Evolutionary conservation across 2,797 vertebrate genomes (phyloP).

Genomic region (Esox masquinongy): DNA sequence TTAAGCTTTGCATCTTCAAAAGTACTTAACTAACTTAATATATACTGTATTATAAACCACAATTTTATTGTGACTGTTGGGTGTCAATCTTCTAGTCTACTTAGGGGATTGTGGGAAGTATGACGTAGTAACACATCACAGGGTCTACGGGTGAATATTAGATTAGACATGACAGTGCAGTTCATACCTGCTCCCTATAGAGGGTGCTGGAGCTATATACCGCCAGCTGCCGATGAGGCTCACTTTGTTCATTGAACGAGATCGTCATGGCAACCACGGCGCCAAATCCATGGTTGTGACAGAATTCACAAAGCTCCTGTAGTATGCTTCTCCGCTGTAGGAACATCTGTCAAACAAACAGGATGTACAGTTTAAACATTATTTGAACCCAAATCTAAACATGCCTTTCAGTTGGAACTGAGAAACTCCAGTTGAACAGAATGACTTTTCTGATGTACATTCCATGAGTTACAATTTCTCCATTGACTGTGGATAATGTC

Average conservation of each 20-base stretch:
- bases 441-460: background rate
- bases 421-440: background rate
- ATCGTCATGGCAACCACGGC: slow-evolving; percentile 79
- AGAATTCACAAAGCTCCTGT: slow-evolving; percentile 76
- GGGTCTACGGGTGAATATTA: background rate
- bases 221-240: slow-evolving; percentile 75
- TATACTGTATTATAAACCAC: too few relatives aligned
- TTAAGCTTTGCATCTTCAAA: too few relatives aligned
- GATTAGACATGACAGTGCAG: background rate
- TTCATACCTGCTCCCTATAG: slow-evolving; percentile 65
- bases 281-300: slow-evolving; percentile 60
- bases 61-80: too few relatives aligned
- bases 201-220: slow-evolving; percentile 69
- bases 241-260: slow-evolving; percentile 61
- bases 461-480: background rate
- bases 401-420: background rate
- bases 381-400: background rate
- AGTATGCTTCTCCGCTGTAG: slow-evolving; percentile 65
- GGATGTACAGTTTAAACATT: background rate
- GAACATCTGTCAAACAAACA: slow-evolving; percentile 64
- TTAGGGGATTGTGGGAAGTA: background rate
- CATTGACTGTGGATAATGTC: background rate
- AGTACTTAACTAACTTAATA: too few relatives aligned
- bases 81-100: too few relatives aligned
- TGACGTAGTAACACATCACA: background rate